Base-by-base conservation (phyloP, 53 echinoderm and acorn worm species). In the Actinopyga echinites region DNA sequence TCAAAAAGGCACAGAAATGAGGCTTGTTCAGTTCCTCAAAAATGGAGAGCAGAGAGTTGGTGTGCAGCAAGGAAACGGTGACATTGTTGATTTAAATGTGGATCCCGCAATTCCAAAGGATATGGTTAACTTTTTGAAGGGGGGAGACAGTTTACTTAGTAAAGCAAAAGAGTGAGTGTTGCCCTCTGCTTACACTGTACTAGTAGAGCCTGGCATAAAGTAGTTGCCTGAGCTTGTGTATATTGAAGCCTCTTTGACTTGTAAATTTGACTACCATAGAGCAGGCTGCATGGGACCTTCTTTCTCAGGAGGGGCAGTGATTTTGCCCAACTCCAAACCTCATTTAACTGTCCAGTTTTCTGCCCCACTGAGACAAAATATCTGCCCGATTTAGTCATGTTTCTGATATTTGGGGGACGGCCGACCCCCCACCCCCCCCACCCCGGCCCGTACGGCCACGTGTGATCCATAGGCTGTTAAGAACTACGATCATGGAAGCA, bases 21-120 rank as follows among this genome's bases (percentile, higher is more conserved):
- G 96, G 58, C 75, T 96, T 54, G 90, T 96, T 15, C 96, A 96
- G 81, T 96, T 93, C 61, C 58, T 80, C 32, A 78, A 74, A 38
- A 66, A 69, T 32, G 83, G 60, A 2, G 56, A 66, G 26, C 79
- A 73, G 22, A 80, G 84, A 57, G 75, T 96, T 28, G 96, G 96
- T 20, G 90, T 92, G 49, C 90, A 96, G 82, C 57, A 91, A n/a
- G 79, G 84, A 1, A 91, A 91, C 38, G 93, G 96, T n/a, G 88
- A 93, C 77, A 83, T 96, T n/a, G 86, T 96, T 5, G 93, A 96
- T 65, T 36, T 96, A 30, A 60, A 80, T 64, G 90, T 83, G 30
- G 86, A 93, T 85, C 60, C 82, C 12, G 64, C 71, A 10, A 82
- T 91, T 19, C 91, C 93, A 15, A 56, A 30, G 43, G 79, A 89